Conservation (phyloP, 2,888 invertebrate genomes). For the Lydus trimaculatus region DNA sequence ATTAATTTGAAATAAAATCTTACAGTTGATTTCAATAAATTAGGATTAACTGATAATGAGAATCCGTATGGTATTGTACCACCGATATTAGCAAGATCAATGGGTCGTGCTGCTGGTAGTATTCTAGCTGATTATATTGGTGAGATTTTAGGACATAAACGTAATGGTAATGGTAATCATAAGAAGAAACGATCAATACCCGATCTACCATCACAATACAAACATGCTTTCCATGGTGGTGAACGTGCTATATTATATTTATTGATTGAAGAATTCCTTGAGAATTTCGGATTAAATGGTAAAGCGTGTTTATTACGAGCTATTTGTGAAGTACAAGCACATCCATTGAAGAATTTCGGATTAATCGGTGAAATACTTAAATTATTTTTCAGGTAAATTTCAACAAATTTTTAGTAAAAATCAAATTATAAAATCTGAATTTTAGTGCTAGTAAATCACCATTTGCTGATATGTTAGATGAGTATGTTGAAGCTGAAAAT, state of each 20-base stretch:
- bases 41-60: constrained; percentile 87
- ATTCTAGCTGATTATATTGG: constrained; percentile 77
- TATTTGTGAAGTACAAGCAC: constrained; percentile 86
- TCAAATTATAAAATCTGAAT: constrained; percentile 17
- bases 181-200: constrained; percentile 3
- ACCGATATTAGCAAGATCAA: constrained; percentile 76
- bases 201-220: constrained; percentile 57
- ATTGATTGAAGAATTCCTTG: constrained; percentile 79
- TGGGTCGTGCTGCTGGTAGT: constrained; percentile 76
- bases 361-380: constrained; percentile 83
- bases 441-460: constrained; percentile 83
- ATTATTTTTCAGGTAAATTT: constrained; percentile 80
- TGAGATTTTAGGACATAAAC: constrained; percentile 69
- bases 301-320: constrained; percentile 82
- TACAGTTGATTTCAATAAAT: constrained; percentile 84
- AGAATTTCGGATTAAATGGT: constrained; percentile 83
- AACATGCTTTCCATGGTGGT: constrained; percentile 76
- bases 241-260: constrained; percentile 83
- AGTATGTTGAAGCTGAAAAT: constrained; percentile 83
- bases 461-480: constrained; percentile 73
- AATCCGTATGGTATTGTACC: constrained; percentile 85
- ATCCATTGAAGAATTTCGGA: constrained; percentile 78
- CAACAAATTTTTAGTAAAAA: background rate
- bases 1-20: constrained; percentile 32
- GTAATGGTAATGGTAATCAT: background rate